Conservation (phyloP, 2,113 vertebrate species). For the Rhynchomys soricoides region DNA sequence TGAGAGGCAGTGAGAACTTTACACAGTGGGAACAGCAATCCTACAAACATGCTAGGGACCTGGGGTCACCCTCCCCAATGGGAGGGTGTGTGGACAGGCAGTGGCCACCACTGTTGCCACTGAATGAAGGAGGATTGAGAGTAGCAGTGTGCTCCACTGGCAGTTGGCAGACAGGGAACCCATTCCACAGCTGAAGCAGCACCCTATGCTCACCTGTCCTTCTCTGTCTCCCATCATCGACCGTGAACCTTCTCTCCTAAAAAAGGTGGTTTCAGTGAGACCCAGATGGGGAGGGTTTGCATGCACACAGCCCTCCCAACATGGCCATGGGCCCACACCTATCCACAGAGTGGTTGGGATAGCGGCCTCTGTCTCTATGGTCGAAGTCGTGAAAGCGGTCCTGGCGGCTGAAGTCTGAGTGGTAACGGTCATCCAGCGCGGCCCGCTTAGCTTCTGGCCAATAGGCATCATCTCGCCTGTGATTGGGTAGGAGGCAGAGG, state of each 20-base stretch:
- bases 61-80: no score
- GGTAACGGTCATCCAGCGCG: slow-evolving; percentile 93
- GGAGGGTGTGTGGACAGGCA: neutral
- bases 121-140: neutral
- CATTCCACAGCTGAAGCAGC: fast-evolving
- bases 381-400: slow-evolving; percentile 97
- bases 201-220: slow-evolving; percentile 83
- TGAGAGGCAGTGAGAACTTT: neutral
- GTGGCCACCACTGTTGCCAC: neutral
- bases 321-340: slow-evolving; percentile 79
- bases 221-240: slow-evolving; percentile 91
- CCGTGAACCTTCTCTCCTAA: slow-evolving; percentile 91
- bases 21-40: neutral
- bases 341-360: slow-evolving; percentile 92
- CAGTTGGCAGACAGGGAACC: neutral
- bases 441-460: slow-evolving; percentile 95
- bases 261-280: slow-evolving; percentile 55
- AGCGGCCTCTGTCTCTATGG: slow-evolving; percentile 94
- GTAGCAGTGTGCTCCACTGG: neutral
- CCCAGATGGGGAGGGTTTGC: neutral
- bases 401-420: slow-evolving; percentile 93
- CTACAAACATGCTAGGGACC: neutral
- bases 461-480: slow-evolving; percentile 92
- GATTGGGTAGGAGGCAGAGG: neutral
- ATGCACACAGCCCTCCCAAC: neutral